A percentile compares a stretch with the other conserved stretches of the same genome.
These are phyloP conservation scores for Siderastrea siderea DNA, from an alignment of 92 coral and sea anemone species.

Conservation along the genomic window DNA sequence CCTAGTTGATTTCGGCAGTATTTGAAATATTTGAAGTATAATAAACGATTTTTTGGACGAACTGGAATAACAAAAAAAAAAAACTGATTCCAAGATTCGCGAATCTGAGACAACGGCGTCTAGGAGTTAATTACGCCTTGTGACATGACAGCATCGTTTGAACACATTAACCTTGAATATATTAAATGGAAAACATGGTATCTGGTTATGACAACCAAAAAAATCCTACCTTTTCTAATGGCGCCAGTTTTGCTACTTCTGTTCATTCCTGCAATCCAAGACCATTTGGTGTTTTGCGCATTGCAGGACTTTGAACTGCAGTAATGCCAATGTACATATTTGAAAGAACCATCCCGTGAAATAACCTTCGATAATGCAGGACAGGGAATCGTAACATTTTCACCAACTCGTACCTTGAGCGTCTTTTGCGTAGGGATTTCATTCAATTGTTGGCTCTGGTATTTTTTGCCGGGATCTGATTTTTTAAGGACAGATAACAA, in stretches of 20 bases:
- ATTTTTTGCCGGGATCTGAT: neutral
- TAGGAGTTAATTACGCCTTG: too few relatives aligned
- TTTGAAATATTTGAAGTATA: too few relatives aligned
- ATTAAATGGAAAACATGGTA: too few relatives aligned
- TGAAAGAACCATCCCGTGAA: conserved; percentile 10
- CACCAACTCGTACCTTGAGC: conserved; percentile 8
- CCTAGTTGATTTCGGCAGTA: too few relatives aligned
- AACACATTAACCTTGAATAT: too few relatives aligned
- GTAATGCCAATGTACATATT: neutral
- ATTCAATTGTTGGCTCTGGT: neutral
- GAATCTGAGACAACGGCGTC: too few relatives aligned
- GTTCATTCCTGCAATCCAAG: conserved; percentile 11
- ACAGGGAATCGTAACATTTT: neutral
- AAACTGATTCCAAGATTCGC: too few relatives aligned
- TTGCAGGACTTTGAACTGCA: neutral
- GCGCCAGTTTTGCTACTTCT: neutral
- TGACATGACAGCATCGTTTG: too few relatives aligned
- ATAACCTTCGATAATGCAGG: neutral
- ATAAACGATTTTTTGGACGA: too few relatives aligned
- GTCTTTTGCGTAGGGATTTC: neutral
- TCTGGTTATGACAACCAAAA: neutral
- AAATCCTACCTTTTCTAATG: neutral
- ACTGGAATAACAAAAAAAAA: too few relatives aligned
- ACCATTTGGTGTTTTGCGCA: neutral
- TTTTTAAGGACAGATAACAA: neutral